Base-by-base conservation (phyloP, 2,888 invertebrate species). In the Drosophila tripunctata region DNA sequence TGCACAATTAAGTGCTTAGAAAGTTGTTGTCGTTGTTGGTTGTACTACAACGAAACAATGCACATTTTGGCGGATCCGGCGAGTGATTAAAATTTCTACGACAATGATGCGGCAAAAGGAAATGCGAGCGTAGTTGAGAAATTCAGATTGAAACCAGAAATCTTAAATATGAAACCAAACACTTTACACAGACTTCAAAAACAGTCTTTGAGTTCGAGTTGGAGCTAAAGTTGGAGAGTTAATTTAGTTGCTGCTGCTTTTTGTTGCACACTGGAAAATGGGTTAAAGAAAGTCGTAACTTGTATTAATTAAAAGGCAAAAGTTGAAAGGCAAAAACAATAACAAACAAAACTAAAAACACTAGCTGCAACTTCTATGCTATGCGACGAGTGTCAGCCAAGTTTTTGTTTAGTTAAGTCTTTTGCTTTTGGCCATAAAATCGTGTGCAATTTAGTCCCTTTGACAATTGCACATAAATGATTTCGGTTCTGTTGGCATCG, bases 271-370 rank as follows among this genome's bases (percentile, higher is more conserved):
- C 30, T 27, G 33, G 33, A 54, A 73, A 79, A 78, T 80, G 71
- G 80, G 84, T 80, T 80, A 77, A 86, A 81, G 80, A 81, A 81
- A 81, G 87, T 77, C 78, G 81, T 71, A 76, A 74, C 80, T 71
- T 61, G 77, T 86, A 81, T 83, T 86, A 86, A 81, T 86, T 81
- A 83, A 80, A 65, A 80, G 68, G 57, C 66, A 70, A 73, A 52
- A 78, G 69, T 67, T 66, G 58, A 72, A 66, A 71, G 70, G 60
- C 61, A 52, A 44, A n/a, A 17, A 51, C 19, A 36, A 17, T 17
- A 17, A 15, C 48, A 24, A 54, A 64, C 55, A 48, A 65, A n/a
- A n/a, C n/a, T n/a, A n/a, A n/a, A n/a, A n/a, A n/a, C n/a, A n/a
- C 30, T 51, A 54, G 38, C 41, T 47, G 63, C 57, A 55, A 62